These are phyloP conservation scores for Perodicticus potto DNA, from an alignment of 2,797 vertebrate genomes.

Conservation along the genomic window DNA sequence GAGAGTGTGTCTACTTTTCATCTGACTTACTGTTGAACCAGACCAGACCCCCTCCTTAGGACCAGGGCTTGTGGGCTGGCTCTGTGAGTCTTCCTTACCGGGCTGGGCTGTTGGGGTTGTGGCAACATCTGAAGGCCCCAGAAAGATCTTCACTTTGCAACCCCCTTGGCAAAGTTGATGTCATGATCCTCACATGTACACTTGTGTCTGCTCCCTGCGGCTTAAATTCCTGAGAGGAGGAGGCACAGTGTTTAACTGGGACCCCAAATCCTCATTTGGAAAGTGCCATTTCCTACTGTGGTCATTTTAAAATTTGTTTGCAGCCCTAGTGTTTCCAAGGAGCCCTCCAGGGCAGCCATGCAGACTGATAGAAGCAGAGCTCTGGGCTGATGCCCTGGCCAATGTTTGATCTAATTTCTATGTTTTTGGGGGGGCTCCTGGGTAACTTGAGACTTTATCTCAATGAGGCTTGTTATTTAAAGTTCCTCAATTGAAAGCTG, in stretches of 20 bases:
- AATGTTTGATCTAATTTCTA: rapidly evolving
- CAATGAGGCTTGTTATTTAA: not conserved
- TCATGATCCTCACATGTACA: not conserved
- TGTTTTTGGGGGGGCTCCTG: not conserved
- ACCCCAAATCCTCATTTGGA: not conserved
- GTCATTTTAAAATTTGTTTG: not conserved
- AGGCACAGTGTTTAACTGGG: not conserved
- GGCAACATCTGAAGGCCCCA: not conserved
- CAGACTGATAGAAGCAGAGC: not conserved
- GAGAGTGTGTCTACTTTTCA: not conserved
- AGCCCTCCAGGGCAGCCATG: not conserved
- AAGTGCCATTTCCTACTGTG: not conserved
- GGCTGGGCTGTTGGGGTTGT: not conserved
- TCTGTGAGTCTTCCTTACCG: not conserved
- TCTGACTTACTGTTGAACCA: not conserved
- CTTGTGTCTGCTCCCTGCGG: not conserved
- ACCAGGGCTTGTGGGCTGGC: not conserved
- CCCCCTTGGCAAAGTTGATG: not conserved
- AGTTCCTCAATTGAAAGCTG: not conserved
- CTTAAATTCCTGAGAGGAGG: not conserved
- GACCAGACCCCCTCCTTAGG: not conserved
- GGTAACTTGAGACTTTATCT: not conserved
- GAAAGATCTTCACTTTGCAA: not conserved
- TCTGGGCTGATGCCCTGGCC: no score
- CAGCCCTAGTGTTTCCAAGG: no score